These are phyloP conservation scores for Halisarca cf. caerulea DNA, from an alignment of 37 sponge, comb jelly and placozoan species.

Conservation along the genomic window DNA sequence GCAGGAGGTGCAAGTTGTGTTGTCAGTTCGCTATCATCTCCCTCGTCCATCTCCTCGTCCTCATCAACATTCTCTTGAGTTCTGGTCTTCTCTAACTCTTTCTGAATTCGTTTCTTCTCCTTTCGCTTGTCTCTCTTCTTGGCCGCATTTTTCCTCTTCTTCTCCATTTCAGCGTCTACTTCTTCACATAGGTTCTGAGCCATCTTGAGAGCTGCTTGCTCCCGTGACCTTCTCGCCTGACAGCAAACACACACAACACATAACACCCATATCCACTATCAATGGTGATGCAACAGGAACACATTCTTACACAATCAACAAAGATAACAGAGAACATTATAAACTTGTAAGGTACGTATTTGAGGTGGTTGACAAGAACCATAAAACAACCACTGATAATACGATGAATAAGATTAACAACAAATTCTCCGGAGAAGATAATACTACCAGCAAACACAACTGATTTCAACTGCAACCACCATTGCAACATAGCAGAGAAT, in stretches of 20 bases:
- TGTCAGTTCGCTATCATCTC: neutral
- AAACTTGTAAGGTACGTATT: no score
- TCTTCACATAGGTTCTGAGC: constrained; percentile 84
- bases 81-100: constrained; percentile 53
- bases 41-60: constrained; percentile 40
- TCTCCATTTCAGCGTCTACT: constrained; percentile 77
- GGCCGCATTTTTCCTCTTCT: constrained; percentile 83
- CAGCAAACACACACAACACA: neutral
- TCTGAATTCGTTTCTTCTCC: constrained; percentile 78
- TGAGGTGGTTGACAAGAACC: no score
- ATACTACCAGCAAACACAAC: no score
- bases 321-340: neutral
- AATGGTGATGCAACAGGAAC: neutral
- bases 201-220: constrained; percentile 81
- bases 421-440: no score
- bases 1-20: neutral
- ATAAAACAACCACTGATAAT: no score
- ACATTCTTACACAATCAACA: neutral
- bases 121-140: constrained; percentile 84
- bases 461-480: no score
- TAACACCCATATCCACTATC: neutral
- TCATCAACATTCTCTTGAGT: constrained; percentile 38
- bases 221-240: constrained; percentile 83
- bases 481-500: neutral
- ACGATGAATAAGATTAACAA: no score